Percentiles rank a stretch among this genome's conserved stretches.
phyloP scores from a whole-genome alignment of 1,140 invertebrate genomes.

The Callitettix versicolor region DNA sequence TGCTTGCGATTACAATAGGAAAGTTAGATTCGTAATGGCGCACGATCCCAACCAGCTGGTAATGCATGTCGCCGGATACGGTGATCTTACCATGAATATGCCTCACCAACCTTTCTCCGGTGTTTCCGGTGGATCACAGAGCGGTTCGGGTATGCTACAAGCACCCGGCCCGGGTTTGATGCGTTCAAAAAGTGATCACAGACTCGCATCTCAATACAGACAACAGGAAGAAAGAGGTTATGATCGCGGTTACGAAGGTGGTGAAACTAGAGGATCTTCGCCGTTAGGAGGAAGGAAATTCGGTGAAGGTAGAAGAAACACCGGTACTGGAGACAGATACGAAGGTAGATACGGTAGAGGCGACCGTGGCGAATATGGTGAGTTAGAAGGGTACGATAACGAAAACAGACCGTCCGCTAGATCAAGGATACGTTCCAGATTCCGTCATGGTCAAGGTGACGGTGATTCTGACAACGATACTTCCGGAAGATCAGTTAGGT shows the following conservation, averaged over 20 bases:
- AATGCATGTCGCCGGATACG: conserved; percentile 65
- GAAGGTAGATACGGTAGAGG: conserved; percentile 16
- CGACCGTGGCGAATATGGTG: conserved; percentile 4
- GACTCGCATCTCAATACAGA: conserved; percentile 77
- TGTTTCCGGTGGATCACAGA: conserved; percentile 32
- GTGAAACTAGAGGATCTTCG: conserved; percentile 42
- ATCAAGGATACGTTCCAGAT: conserved; percentile 59
- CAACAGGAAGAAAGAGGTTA: conserved; percentile 61
- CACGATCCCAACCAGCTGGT: conserved; percentile 84
- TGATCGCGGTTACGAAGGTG: conserved; percentile 32
- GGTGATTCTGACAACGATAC: conserved; percentile 56
- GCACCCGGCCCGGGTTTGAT: conserved; percentile 63
- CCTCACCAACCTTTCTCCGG: conserved; percentile 38
- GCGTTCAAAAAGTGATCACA: conserved; percentile 87
- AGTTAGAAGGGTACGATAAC: conserved; percentile 43
- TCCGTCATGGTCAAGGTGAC: conserved; percentile 43
- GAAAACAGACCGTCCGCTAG: conserved; percentile 40
- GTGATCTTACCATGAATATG: conserved; percentile 70
- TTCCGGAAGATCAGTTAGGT: conserved; percentile 46
- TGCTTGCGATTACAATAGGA: conserved; percentile 73
- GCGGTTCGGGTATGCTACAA: conserved; percentile 41
- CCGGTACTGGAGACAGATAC: conserved; percentile 17
- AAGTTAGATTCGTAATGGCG: conserved; percentile 69
- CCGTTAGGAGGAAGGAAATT: conserved; percentile 59
- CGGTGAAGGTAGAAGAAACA: conserved; percentile 43